Evolutionary conservation across 2,888 invertebrate genomes (phyloP).

Genomic region (Eupithecia insigniata): DNA sequence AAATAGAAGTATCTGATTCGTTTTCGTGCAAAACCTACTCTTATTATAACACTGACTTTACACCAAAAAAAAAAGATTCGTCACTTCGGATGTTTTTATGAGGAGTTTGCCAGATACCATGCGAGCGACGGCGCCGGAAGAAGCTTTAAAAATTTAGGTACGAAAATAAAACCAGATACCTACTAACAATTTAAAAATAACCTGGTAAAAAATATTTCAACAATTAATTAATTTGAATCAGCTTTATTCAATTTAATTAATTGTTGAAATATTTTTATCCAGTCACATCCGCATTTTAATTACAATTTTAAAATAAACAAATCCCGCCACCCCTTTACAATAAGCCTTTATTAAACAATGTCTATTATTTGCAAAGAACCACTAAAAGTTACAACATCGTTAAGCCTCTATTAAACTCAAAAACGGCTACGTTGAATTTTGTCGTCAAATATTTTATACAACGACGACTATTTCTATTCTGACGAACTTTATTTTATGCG

Average conservation of each 20-base stretch:
- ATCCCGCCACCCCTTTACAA: background rate
- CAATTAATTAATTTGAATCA: background rate
- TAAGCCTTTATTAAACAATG: background rate
- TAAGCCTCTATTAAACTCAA: background rate
- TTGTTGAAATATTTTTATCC: no score
- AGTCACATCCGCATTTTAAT: slow-evolving; percentile 2
- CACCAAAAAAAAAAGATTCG: no score
- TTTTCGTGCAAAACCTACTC: no score
- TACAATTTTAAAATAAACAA: slow-evolving; percentile 5
- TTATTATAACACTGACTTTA: no score
- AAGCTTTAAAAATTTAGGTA: no score
- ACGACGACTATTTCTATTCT: no score
- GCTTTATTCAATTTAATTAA: no score
- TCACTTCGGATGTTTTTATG: no score
- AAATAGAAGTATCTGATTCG: no score
- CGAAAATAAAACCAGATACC: background rate
- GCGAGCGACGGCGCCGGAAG: background rate
- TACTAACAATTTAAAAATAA: background rate
- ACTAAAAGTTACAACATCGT: slow-evolving; percentile 11
- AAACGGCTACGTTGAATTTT: slow-evolving; percentile 2
- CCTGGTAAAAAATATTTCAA: background rate
- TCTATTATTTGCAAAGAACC: slow-evolving; percentile 2
- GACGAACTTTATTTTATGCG: no score
- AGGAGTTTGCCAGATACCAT: background rate
- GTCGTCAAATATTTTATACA: background rate